Conservation (phyloP, 2,113 vertebrate genomes). For the Hippocampus abdominalis region DNA sequence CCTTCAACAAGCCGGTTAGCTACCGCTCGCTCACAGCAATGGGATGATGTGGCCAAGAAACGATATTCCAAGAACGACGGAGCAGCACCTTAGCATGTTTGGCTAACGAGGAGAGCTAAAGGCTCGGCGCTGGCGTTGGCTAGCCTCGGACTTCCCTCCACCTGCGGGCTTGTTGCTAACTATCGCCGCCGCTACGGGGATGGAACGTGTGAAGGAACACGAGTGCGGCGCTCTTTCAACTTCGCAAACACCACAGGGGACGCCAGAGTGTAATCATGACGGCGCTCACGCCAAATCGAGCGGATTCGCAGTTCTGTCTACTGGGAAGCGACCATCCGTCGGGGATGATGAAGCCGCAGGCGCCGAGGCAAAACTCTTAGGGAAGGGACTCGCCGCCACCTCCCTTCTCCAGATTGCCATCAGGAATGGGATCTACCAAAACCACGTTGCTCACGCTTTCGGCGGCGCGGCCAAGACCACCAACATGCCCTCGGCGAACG, state of each 20-base stretch:
- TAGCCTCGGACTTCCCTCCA: constrained; percentile 43
- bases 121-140: constrained; percentile 38
- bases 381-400: constrained; percentile 64
- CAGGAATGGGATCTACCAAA: constrained; percentile 68
- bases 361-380: constrained; percentile 66
- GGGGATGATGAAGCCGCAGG: constrained; percentile 62
- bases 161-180: constrained; percentile 46
- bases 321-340: constrained; percentile 58
- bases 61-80: constrained; percentile 37
- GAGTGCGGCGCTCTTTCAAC: constrained; percentile 29
- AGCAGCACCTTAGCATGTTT: constrained; percentile 50
- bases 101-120: constrained; percentile 55
- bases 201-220: constrained; percentile 60
- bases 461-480: constrained; percentile 44
- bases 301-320: constrained; percentile 32
- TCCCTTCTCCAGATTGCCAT: constrained; percentile 71
- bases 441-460: constrained; percentile 57
- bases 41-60: constrained; percentile 56
- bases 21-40: constrained; percentile 28
- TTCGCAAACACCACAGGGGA: constrained; percentile 35
- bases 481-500: constrained; percentile 39
- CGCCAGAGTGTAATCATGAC: constrained; percentile 29
- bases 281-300: constrained; percentile 33
- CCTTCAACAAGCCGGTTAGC: constrained; percentile 36
- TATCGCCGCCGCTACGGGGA: constrained; percentile 26